A percentile compares a stretch with the other conserved stretches of the same genome.
These are phyloP conservation scores for Zhuqinia jingwanae DNA, from an alignment of 2,888 invertebrate species.

Conservation along the genomic window DNA sequence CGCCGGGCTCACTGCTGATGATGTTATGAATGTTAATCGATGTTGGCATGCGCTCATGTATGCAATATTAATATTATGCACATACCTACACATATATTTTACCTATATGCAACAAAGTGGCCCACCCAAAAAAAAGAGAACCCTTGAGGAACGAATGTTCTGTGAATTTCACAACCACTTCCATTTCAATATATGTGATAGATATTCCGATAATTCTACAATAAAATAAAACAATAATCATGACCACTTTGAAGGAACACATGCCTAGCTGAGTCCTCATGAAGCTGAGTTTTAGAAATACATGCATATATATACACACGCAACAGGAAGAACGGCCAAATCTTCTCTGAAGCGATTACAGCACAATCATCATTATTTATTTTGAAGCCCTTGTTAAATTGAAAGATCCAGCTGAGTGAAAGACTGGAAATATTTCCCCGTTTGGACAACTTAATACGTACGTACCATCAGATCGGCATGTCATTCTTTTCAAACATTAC, in stretches of 20 bases:
- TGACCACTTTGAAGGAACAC: neutral
- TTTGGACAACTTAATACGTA: constrained; percentile 40
- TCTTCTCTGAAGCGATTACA: constrained; percentile 63
- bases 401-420: constrained; percentile 65
- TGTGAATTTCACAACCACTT: too few species aligned
- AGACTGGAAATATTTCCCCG: constrained; percentile 36
- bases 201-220: neutral
- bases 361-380: constrained; percentile 68
- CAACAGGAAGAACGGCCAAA: constrained; percentile 39
- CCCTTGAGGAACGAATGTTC: too few species aligned
- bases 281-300: neutral
- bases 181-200: too few species aligned
- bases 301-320: constrained; percentile 1
- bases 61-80: too few species aligned
- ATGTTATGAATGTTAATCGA: too few species aligned
- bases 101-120: too few species aligned
- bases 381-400: constrained; percentile 63
- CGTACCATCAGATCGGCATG: neutral
- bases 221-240: constrained; percentile 5
- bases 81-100: too few species aligned
- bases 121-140: too few species aligned
- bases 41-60: neutral
- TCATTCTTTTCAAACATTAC: neutral
- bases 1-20: too few species aligned
- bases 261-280: constrained; percentile 10